phyloP scores from a whole-genome alignment of 2,797 vertebrate species.

The Neopelma chrysocephalum region DNA sequence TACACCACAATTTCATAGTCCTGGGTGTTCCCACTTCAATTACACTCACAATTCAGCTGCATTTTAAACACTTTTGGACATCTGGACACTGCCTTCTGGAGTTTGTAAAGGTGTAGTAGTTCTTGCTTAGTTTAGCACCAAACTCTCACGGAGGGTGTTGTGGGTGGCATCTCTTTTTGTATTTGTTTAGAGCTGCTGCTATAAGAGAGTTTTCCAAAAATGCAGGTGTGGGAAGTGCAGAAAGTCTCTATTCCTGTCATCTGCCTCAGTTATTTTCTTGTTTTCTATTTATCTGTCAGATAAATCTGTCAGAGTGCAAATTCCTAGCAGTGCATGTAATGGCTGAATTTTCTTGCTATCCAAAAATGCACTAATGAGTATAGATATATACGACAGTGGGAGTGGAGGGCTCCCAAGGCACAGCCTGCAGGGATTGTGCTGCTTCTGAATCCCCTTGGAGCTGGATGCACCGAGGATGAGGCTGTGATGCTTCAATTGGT shows the following conservation, averaged over 20 bases:
- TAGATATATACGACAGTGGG: not conserved
- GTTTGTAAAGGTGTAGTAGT: not conserved
- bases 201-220: not conserved
- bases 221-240: not conserved
- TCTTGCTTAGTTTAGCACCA: not conserved
- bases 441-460: fast-evolving
- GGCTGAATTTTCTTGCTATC: not conserved
- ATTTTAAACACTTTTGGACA: not conserved
- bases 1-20: not conserved
- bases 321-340: not conserved
- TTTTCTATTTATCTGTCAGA: not conserved
- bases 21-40: not conserved
- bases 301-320: not conserved
- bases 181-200: not conserved
- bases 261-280: not conserved
- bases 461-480: not conserved
- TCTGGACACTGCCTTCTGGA: not conserved
- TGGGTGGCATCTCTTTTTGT: not conserved
- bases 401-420: too few species aligned
- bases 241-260: not conserved
- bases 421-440: not conserved
- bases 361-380: not conserved
- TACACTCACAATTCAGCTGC: fast-evolving
- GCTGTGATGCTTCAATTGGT: fast-evolving
- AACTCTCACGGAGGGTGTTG: not conserved